Base-by-base conservation (phyloP, 2,888 invertebrate species). In the Mayetiola destructor region DNA sequence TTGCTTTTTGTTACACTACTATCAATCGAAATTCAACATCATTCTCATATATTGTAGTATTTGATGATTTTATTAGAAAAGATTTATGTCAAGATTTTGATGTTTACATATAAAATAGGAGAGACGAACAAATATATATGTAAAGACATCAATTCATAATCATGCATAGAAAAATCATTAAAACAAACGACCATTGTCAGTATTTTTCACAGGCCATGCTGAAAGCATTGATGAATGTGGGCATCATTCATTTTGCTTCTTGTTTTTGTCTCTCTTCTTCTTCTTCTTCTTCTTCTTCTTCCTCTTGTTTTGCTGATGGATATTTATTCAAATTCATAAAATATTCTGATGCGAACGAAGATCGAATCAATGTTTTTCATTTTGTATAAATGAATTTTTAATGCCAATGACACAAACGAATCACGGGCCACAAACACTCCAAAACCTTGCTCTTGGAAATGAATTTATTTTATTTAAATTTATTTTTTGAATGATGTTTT, bases 361-460 rank as follows among this genome's bases (percentile, higher is more conserved):
- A 20, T 39, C 29, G 16, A 48, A 48, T 6, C 5, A 23, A 10
- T 12, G 3, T 12, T 27, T 1, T 9, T n/a, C 16, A 6, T n/a
- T 39, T 39, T 27, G 27, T 48, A 4, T 8, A n/a, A 6, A 27
- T n/a, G n/a, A n/a, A n/a, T 48, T 48, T 48, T 27, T 23, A 48
- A 48, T 48, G 27, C 42, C 42, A 23, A 23, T 42, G 42, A 27
- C 42, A 23, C 42, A 40, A 18, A 20, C 12, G 21, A 6, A n/a
- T 23, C 20, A 5, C 20, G 39, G 36, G 16, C 20, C 20, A 18
- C 9, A 16, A 18, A 8, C 6, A 39, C 9, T 6, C 16, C 18
- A n/a, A 21, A 42, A n/a, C 23, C 27, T 27, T 27, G 48, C 48
- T 48, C 48, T 48, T 48, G 48, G 27, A 48, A 48, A 6, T 48